These are phyloP conservation scores for Lithophane leautieri DNA, from an alignment of 2,888 invertebrate species.

Conservation along the genomic window DNA sequence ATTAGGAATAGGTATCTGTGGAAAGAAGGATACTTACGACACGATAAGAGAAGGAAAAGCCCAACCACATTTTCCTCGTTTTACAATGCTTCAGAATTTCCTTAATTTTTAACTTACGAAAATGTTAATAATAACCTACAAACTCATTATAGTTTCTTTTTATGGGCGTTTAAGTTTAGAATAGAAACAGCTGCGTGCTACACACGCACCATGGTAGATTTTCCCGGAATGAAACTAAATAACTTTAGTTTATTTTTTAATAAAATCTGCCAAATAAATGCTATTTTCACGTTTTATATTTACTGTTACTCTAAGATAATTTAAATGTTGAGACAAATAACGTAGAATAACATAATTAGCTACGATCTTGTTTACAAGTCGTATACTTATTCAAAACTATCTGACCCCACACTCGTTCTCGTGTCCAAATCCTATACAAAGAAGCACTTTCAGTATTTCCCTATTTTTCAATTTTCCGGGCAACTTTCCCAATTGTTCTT, in stretches of 20 bases:
- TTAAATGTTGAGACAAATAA: background rate
- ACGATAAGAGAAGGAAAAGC: background rate
- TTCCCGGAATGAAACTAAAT: constrained; percentile 26
- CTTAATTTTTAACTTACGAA: constrained; percentile 31
- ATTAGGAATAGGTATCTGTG: background rate
- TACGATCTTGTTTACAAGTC: background rate
- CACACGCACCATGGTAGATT: constrained; percentile 34
- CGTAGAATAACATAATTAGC: background rate
- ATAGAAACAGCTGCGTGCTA: constrained; percentile 42
- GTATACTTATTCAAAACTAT: background rate
- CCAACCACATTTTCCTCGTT: background rate
- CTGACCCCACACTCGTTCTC: background rate
- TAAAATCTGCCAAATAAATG: background rate
- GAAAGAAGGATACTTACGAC: background rate
- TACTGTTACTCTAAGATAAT: background rate
- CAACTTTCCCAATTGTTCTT: background rate
- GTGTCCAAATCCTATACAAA: background rate
- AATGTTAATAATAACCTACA: constrained; percentile 47
- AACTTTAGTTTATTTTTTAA: constrained; percentile 7
- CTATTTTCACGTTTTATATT: background rate
- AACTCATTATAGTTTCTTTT: constrained; percentile 45
- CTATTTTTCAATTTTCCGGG: background rate
- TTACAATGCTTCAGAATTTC: constrained; percentile 20
- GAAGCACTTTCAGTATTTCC: background rate
- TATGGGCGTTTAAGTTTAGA: constrained; percentile 40